Evolutionary conservation across 2,888 invertebrate species (phyloP), one percentile per base, ranked within the genome.

Genomic region (Tipula unca): DNA sequence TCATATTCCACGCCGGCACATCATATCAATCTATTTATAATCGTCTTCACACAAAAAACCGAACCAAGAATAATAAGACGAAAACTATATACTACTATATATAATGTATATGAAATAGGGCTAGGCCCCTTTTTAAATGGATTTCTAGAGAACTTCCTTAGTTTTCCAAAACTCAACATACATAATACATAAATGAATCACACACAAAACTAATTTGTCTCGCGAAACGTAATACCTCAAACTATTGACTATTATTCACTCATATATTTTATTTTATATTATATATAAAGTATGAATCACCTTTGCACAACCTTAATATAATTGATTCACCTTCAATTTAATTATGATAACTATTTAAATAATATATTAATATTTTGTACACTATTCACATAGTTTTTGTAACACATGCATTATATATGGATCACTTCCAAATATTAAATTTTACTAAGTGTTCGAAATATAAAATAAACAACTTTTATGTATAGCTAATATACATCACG

Each of bases 261-360:
- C 69, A 69, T 69, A 25, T 10, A 69, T n/a, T 4, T n/a, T n/a
- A 39, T 39, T 39, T 32, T 10, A 17, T 54, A 5, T 17, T 54
- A 5, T 17, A 69, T 69, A 69, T 48, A 20, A 69, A 69, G 8
- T 25, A 69, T 69, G 69, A 69, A 13, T 69, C 69, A 69, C 69
- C 69, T 69, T 69, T 69, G 69, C 69, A 69, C 69, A 69, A 69
- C 69, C 69, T 69, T 69, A 69, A 69, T 69, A 69, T 69, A 25
- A 69, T 69, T 69, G 69, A 69, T 69, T 69, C 69, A 69, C 69
- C 69, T 69, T 69, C 25, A 25, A 69, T 25, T 48, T 5, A 48
- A 17, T n/a, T 48, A 10, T 25, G 14, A 42, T 8, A 36, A 48
- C 48, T 48, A 54, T 17, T 17, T 54, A 17, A 54, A 17, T 54